These are phyloP conservation scores for Miltochrista miniata DNA, from an alignment of 2,888 invertebrate genomes.

Conservation along the genomic window DNA sequence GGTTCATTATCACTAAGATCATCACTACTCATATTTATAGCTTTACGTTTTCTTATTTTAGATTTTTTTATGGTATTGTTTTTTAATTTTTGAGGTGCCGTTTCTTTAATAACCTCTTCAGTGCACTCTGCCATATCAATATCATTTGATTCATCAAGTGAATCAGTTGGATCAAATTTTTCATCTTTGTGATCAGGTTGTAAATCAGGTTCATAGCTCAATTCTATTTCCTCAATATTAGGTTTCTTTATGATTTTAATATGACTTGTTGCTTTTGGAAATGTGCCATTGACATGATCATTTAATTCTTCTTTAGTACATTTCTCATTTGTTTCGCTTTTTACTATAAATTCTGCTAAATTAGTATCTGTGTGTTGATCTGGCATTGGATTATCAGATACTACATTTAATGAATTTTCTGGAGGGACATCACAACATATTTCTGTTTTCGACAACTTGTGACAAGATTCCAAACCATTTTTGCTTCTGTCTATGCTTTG, in stretches of 20 bases:
- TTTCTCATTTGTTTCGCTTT: constrained; percentile 19
- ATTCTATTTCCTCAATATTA: constrained; percentile 4
- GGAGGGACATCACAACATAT: constrained; percentile 3
- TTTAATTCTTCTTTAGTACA: neutral
- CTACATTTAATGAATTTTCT: neutral
- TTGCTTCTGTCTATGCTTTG: constrained; percentile 33
- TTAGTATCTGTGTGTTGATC: constrained; percentile 14
- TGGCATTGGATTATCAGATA: neutral
- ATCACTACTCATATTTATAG: constrained; percentile 11
- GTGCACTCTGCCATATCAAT: constrained; percentile 9
- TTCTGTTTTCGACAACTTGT: constrained; percentile 10
- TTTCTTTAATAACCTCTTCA: constrained; percentile 9
- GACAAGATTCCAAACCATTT: constrained; percentile 33
- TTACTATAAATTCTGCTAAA: constrained; percentile 11
- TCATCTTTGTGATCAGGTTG: constrained; percentile 1
- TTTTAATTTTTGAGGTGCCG: constrained; percentile 13
- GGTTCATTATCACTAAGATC: constrained; percentile 45
- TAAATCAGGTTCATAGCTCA: constrained; percentile 1
- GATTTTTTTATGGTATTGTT: constrained; percentile 7
- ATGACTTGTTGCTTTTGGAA: neutral
- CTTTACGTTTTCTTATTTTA: constrained; percentile 19
- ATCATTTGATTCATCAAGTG: constrained; percentile 5
- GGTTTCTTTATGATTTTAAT: neutral
- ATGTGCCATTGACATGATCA: neutral
- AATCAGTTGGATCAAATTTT: constrained; percentile 6